A percentile compares a stretch with the other conserved stretches of the same genome.
Evolutionary conservation across 2,797 vertebrate genomes (phyloP).

Genomic region (Eidolon dupreanum): DNA sequence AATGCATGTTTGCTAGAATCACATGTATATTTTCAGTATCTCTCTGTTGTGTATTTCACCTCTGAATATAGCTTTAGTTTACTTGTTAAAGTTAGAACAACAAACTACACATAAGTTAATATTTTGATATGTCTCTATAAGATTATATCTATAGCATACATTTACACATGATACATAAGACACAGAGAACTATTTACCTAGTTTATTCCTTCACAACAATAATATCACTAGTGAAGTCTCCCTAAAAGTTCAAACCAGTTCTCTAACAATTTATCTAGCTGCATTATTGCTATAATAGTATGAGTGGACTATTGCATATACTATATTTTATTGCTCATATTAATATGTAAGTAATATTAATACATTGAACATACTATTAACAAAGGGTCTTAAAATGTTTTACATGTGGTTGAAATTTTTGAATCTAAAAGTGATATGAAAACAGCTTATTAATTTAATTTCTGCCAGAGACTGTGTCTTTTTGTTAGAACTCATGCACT

Average conservation of each 20-base stretch:
- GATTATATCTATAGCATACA: background rate
- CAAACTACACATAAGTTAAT: background rate
- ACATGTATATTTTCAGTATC: background rate
- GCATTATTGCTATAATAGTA: background rate
- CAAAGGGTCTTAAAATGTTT: background rate
- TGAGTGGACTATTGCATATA: background rate
- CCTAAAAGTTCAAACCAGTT: background rate
- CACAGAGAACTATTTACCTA: background rate
- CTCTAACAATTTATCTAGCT: background rate
- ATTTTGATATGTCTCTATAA: background rate
- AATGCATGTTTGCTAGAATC: background rate
- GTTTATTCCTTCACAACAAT: background rate
- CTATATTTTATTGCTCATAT: background rate
- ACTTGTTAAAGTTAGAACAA: background rate
- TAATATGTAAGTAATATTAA: background rate
- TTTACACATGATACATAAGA: background rate
- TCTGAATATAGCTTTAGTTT: background rate
- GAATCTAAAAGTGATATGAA: background rate
- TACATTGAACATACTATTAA: background rate
- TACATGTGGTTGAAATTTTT: slow-evolving; percentile 5
- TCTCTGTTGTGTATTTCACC: background rate
- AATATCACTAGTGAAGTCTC: background rate
- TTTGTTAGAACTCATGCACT: background rate
- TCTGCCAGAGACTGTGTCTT: background rate
- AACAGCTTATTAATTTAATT: slow-evolving; percentile 19